Evolutionary conservation across 2,113 vertebrate genomes (phyloP).

Genomic region (Todiramphus saurophagus): DNA sequence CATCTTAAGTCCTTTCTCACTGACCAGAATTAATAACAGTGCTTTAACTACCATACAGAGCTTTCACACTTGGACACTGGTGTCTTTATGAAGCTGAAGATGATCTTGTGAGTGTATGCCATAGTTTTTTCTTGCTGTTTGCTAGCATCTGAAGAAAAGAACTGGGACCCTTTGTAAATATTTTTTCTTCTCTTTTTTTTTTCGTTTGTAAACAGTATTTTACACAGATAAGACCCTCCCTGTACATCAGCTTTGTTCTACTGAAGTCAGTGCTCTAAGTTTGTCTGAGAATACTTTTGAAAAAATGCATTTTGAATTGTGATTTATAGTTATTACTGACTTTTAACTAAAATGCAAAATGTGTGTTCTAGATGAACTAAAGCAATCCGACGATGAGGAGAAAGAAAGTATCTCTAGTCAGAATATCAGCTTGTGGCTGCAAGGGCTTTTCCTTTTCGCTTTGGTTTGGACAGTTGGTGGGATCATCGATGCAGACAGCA

Average conservation of each 20-base stretch:
- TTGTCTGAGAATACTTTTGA: neutral
- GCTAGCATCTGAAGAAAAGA: neutral
- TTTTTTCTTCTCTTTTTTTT: neutral
- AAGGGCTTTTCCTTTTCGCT: constrained; percentile 87
- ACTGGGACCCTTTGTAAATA: neutral
- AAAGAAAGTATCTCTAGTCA: constrained; percentile 78
- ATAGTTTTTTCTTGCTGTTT: neutral
- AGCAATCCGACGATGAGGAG: constrained; percentile 17
- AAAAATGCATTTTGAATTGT: neutral
- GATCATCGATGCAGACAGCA: constrained; percentile 82
- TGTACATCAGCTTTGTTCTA: neutral
- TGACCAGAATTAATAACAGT: neutral
- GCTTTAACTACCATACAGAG: neutral
- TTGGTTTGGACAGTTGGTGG: constrained; percentile 88
- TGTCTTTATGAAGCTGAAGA: neutral
- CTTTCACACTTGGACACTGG: neutral
- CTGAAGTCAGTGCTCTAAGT: neutral
- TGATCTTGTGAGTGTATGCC: neutral
- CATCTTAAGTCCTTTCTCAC: neutral
- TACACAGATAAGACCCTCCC: neutral
- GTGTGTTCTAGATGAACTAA: constrained; percentile 84
- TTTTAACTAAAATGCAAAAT: neutral
- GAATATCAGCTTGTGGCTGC: constrained; percentile 87
- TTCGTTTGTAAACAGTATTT: neutral
- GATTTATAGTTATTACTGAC: neutral